Percentiles rank a stretch among this genome's conserved stretches.
Evolutionary conservation across 2,888 invertebrate genomes (phyloP).

Genomic region (Dasysyrphus albostriatus): DNA sequence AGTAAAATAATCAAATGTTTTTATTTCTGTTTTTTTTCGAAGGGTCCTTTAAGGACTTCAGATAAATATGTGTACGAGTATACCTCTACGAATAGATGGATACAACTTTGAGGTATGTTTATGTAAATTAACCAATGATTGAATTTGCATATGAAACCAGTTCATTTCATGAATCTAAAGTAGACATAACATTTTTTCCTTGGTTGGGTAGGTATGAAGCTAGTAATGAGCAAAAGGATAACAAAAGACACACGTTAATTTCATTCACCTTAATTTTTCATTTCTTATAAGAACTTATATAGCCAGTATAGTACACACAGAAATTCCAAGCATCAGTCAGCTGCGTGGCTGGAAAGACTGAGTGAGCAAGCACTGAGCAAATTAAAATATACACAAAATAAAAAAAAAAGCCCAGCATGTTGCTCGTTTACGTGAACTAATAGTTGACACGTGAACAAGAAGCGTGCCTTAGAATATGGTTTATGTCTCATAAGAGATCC

Average conservation of each 20-base stretch:
- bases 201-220: neutral
- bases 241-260: conserved; percentile 24
- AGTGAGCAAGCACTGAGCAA: neutral
- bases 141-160: conserved; percentile 70
- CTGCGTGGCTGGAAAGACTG: conserved; percentile 35
- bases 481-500: conserved; percentile 27
- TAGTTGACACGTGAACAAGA: conserved; percentile 70
- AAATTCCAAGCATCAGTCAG: conserved; percentile 47
- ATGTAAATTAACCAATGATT: conserved; percentile 50
- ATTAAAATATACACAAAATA: conserved; percentile 14
- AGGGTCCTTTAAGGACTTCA: conserved; percentile 14
- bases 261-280: conserved; percentile 30
- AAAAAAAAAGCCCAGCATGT: conserved; percentile 62
- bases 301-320: neutral
- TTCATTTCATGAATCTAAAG: conserved; percentile 20
- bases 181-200: conserved; percentile 6
- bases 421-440: conserved; percentile 70
- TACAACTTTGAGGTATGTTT: conserved; percentile 26
- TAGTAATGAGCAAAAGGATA: conserved; percentile 55
- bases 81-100: neutral
- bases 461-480: conserved; percentile 61
- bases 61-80: neutral
- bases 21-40: neutral
- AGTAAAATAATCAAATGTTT: conserved; percentile 13
- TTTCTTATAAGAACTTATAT: neutral